Base-by-base conservation (phyloP, 2,888 invertebrate genomes). In the Drosophila picticornis region DNA sequence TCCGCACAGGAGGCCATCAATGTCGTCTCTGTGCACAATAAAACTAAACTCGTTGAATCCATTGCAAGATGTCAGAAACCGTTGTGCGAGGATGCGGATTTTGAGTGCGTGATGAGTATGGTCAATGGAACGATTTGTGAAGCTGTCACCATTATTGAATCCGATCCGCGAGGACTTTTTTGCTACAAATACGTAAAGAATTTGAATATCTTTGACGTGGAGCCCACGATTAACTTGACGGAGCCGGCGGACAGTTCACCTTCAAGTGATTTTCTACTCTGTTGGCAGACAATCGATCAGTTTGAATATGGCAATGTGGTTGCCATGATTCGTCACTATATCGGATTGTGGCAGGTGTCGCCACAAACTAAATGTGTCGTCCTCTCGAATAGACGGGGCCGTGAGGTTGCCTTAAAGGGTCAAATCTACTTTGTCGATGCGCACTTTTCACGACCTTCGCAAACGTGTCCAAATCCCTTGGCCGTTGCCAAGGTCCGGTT, bases 401-500 rank as follows among this genome's bases (percentile, higher is more conserved):
- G 85, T n/a, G 52, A 80, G 2, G 67, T 84, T 0, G 66, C 72
- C 5, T n/a, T 79, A 0, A 83, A 84, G 59, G 92, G 90, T 5
- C 67, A 61, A 3, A 86, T 82, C 34, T 81, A 86, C 64, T 91
- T 81, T 70, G 81, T 91, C 19, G 91, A 92, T 64, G 92, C 90
- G 0, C 83, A 90, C 50, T 92, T 92, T 62, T 92, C 93, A 5
- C 85, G 88, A 6, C 92, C 92, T 11, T 92, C 91, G 11, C 80
- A 80, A 9, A 76, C 77, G 25, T 92, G 92, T 46, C 93, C 92
- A 4, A 93, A 92, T 76, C 92, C 92, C 0, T 61, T 91, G 72
- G 91, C 91, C 7, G 91, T 92, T 32, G 92, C 92, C 46, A 91
- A 87, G 64, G 92, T 91, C n/a, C 90, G 89, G n/a, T 92, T 92